Evolutionary conservation across 2,113 vertebrate species (phyloP), one percentile per base, ranked within the genome.

Genomic region (Cathartes aura): DNA sequence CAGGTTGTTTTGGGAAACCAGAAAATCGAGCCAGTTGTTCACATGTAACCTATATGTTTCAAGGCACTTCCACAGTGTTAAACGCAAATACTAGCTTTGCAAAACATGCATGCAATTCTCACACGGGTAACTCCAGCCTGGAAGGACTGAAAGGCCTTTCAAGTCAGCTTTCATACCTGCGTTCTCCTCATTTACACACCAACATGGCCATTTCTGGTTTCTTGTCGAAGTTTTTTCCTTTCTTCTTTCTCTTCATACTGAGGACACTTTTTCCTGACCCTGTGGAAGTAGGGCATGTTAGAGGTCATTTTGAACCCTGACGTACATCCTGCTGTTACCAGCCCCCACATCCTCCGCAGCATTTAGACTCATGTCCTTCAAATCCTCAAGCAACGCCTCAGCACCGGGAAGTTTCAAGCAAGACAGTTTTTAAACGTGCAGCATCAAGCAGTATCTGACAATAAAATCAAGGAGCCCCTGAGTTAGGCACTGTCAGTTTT

Each of bases 191-290:
- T 73, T 97, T 97, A 98, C 24, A 97, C 98, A 52, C 96, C 81
- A 72, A 94, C 43, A 3, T 93, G 97, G 50, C 93, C 81, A 66
- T 94, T 98, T 96, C 97, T 97, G 76, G 86, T 98, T 79, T 98
- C 98, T 93, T 98, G 98, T 56, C 97, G 92, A 68, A 98, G 98
- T 95, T 97, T 98, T 96, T 97, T 98, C 88, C 97, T 97, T 92
- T 98, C 98, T 93, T 98, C 98, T 80, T 95, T 97, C 93, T 98
- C 98, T 87, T 97, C 97, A 45, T 97, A 82, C 84, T 96, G 91
- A 45, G 97, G 93, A 94, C 96, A 97, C 82, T 97, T 97, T 96
- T 98, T 98, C 58, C 98, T 96, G 91, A 98, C 92, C 89, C 98
- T 98, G 95, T 36, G 87, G 88, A 96, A 89, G 84, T 58, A 95